Percentiles rank a stretch among this genome's conserved stretches.
phyloP scores from a whole-genome alignment of 2,888 invertebrate species.

The Drosophila nr. perissopoda region DNA sequence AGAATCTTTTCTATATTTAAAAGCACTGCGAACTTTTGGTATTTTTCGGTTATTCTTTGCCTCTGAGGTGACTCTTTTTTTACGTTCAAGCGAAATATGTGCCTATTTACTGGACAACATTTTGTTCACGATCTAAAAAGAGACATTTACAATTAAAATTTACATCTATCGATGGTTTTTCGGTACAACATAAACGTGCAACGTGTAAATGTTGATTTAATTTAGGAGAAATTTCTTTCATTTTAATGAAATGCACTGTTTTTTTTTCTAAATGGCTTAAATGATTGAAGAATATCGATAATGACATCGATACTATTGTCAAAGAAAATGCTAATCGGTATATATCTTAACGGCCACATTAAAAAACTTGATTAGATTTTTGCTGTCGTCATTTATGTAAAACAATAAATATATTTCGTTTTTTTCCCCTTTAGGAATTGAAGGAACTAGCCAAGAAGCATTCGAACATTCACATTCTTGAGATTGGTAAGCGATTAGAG shows the following conservation, averaged over 20 bases:
- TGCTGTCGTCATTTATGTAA: conserved; percentile 4
- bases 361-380: conserved; percentile 1
- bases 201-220: not conserved
- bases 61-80: not conserved
- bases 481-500: conserved; percentile 88
- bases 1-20: not conserved
- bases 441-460: conserved; percentile 87
- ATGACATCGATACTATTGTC: not conserved
- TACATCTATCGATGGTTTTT: not conserved
- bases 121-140: no score
- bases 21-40: not conserved
- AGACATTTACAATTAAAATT: not conserved
- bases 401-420: not conserved
- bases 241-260: not conserved
- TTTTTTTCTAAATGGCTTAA: not conserved
- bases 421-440: conserved; percentile 88
- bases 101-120: not conserved
- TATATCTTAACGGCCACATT: not conserved
- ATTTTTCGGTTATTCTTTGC: not conserved
- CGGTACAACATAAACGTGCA: not conserved
- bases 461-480: conserved; percentile 89
- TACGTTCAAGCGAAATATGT: not conserved
- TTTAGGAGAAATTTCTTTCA: not conserved
- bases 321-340: not conserved
- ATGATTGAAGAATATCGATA: not conserved